phyloP scores from a whole-genome alignment of 1,140 invertebrate species.

The Andrena cerasifolii region DNA sequence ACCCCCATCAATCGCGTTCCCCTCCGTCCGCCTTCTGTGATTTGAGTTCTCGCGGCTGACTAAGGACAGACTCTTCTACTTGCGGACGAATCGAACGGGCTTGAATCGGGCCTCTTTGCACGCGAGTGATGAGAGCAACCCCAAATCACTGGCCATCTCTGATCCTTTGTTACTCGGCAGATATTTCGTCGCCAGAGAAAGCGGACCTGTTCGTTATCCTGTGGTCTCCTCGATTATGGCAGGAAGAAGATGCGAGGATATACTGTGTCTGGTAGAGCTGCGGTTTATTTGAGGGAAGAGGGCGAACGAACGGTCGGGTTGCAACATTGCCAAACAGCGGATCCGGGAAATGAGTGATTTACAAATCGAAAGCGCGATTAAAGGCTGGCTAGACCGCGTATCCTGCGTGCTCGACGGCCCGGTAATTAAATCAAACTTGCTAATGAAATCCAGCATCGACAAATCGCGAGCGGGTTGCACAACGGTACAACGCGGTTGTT shows the following conservation, averaged over 20 bases:
- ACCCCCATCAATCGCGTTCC: constrained; percentile 4
- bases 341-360: constrained; percentile 59
- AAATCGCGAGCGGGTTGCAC: constrained; percentile 53
- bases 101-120: background rate
- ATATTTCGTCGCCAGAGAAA: constrained; percentile 20
- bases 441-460: constrained; percentile 74
- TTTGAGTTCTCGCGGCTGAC: background rate
- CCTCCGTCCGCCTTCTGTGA: background rate
- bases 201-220: constrained; percentile 18
- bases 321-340: background rate
- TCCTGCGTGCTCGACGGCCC: background rate
- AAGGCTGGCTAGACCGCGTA: constrained; percentile 26
- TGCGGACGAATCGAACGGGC: background rate
- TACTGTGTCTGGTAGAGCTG: background rate
- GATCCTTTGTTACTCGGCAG: constrained; percentile 27
- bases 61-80: background rate
- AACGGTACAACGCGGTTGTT: constrained; percentile 12
- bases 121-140: background rate
- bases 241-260: background rate
- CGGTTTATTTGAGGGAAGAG: constrained; percentile 1
- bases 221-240: too few relatives aligned
- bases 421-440: constrained; percentile 73
- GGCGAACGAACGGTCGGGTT: background rate
- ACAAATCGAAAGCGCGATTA: constrained; percentile 60
- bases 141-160: constrained; percentile 14